Evolutionary conservation across 1,140 invertebrate genomes (phyloP).

Genomic region (Phocides pigmalion): DNA sequence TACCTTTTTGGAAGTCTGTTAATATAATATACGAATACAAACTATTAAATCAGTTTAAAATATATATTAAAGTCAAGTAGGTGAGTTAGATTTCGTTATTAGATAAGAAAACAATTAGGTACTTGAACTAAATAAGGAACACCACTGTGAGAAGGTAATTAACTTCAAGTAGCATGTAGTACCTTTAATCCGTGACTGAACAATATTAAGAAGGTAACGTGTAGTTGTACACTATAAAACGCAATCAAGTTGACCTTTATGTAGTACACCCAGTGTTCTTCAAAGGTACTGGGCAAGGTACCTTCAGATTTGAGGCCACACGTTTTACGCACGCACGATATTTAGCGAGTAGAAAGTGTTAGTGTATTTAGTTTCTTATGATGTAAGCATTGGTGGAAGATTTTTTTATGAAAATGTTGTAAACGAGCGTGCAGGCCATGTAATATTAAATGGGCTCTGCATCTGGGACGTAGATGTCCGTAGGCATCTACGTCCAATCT

Average conservation of each 20-base stretch:
- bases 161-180: neutral
- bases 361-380: too few relatives aligned
- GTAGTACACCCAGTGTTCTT: neutral
- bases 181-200: conserved; percentile 9
- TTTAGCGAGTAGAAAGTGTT: too few relatives aligned
- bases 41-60: neutral
- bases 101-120: neutral
- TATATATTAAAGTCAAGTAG: neutral
- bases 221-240: conserved; percentile 13
- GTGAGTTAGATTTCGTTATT: conserved; percentile 1
- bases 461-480: too few relatives aligned
- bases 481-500: too few relatives aligned
- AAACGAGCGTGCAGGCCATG: too few relatives aligned
- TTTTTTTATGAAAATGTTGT: too few relatives aligned
- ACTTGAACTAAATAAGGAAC: neutral
- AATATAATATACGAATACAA: too few relatives aligned
- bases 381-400: too few relatives aligned
- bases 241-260: conserved; percentile 7
- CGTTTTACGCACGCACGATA: too few relatives aligned
- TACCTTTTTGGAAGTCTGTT: too few relatives aligned
- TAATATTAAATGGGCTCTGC: too few relatives aligned
- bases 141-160: neutral
- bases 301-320: neutral
- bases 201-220: conserved; percentile 10
- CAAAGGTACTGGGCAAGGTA: neutral